Conservation (phyloP, 2,888 invertebrate species). For the Ecliptopera silaceata region DNA sequence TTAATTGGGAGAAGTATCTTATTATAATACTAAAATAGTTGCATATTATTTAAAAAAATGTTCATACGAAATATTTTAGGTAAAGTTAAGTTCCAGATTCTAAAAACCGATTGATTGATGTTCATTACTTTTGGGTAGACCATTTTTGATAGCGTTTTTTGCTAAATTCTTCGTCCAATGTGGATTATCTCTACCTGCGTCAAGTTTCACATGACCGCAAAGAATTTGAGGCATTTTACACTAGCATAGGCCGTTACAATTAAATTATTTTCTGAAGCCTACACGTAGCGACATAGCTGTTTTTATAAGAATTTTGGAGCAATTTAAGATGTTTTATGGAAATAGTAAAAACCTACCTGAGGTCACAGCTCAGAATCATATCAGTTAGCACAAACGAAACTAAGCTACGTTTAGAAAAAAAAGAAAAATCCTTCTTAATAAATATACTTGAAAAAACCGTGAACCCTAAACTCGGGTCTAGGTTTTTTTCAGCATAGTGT, state of each 20-base stretch:
- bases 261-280: slow-evolving; percentile 63
- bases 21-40: no score
- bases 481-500: no score
- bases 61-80: no score
- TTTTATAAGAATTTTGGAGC: slow-evolving; percentile 60
- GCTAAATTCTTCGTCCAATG: slow-evolving; percentile 5
- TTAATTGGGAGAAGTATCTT: no score
- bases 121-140: not conserved
- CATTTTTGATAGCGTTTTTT: slow-evolving; percentile 1
- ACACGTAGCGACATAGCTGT: slow-evolving; percentile 55
- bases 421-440: no score
- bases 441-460: no score
- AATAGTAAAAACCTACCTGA: slow-evolving; percentile 61
- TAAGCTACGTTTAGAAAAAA: no score
- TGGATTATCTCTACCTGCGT: slow-evolving; percentile 27
- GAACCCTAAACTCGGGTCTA: no score
- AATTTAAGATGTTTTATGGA: slow-evolving; percentile 54
- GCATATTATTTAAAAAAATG: no score
- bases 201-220: slow-evolving; percentile 36
- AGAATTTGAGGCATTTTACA: slow-evolving; percentile 44
- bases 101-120: not conserved
- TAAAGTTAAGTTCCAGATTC: no score
- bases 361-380: slow-evolving; percentile 3
- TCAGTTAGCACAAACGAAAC: not conserved
- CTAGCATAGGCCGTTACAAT: slow-evolving; percentile 54